Conservation (phyloP, 2,113 vertebrate species). For the Alligator sinensis region DNA sequence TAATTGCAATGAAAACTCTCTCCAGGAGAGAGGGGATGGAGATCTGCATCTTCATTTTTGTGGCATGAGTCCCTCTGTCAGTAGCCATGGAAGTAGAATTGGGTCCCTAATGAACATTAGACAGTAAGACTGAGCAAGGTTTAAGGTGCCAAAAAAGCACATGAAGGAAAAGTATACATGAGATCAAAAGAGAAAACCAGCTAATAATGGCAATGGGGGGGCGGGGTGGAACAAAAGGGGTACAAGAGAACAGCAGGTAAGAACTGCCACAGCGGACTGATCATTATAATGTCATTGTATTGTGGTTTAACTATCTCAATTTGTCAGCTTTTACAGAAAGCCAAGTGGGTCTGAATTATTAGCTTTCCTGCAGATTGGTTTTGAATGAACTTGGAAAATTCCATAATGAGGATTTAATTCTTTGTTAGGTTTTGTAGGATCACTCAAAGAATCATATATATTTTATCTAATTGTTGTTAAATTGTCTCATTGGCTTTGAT, state of each 20-base stretch:
- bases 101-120: no score
- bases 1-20: background rate
- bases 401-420: background rate
- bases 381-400: background rate
- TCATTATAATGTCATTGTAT: background rate
- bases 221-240: background rate
- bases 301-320: background rate
- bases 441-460: background rate
- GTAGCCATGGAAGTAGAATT: background rate
- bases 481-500: no score
- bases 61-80: no score
- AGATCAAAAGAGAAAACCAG: background rate
- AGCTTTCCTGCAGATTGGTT: background rate
- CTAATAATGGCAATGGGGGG: background rate
- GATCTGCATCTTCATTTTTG: background rate
- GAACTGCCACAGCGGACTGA: background rate
- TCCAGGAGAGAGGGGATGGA: background rate
- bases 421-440: background rate
- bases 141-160: background rate
- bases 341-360: background rate
- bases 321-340: background rate
- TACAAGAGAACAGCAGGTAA: background rate
- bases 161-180: background rate
- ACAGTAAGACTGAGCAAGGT: background rate
- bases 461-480: no score